Conservation (phyloP, 2,797 vertebrate species). For the Phoebastria nigripes region DNA sequence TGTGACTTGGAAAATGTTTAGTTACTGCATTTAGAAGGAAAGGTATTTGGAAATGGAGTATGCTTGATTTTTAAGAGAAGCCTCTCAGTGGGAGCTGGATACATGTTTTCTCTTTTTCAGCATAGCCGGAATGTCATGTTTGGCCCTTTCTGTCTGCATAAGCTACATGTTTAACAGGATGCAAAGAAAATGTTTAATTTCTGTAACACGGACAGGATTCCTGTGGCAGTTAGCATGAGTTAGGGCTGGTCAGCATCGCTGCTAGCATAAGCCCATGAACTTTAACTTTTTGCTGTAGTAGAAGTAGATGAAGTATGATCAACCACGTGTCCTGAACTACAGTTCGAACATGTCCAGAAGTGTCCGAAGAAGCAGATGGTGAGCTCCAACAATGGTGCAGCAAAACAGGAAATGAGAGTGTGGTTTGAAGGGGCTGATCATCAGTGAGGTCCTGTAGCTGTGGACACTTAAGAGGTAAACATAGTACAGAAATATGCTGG, state of each 20-base stretch:
- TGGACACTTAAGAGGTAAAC: not conserved
- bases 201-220: not conserved
- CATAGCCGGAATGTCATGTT: not conserved
- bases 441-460: not conserved
- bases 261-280: not conserved
- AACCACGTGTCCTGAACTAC: accelerated
- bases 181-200: not conserved
- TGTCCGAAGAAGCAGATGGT: not conserved
- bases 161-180: not conserved
- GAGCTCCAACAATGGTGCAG: accelerated
- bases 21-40: not conserved
- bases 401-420: not conserved
- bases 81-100: not conserved
- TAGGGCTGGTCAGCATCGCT: not conserved
- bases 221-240: not conserved
- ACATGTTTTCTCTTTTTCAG: not conserved
- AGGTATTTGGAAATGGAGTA: not conserved
- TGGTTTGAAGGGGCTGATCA: not conserved
- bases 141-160: not conserved
- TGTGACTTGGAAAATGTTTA: not conserved
- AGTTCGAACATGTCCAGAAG: accelerated
- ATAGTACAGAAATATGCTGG: not conserved
- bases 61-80: not conserved
- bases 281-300: not conserved
- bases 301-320: not conserved